Base-by-base conservation (phyloP, 2,113 vertebrate species). In the Pelecanoides urinatrix region DNA sequence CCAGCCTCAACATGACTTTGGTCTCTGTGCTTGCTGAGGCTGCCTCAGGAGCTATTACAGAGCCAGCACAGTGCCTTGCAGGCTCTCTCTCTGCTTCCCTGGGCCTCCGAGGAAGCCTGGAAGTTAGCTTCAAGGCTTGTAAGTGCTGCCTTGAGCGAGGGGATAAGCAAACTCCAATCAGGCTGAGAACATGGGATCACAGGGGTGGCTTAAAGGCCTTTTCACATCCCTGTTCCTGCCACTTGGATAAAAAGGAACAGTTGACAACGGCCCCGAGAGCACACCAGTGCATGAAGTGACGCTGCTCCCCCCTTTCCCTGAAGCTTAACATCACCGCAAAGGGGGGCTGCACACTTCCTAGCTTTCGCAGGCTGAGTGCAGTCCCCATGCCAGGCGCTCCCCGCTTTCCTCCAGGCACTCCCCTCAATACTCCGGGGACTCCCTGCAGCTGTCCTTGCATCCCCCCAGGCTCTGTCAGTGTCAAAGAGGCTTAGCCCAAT, bases 121-220 rank as follows among this genome's bases (percentile, higher is more conserved):
- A n/a, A 87, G 32, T 53, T 42, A 66, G 56, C 85, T 30, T 38
- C 66, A 66, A 61, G 77, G 70, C 61, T 68, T 50, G 5, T 14
- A 65, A 93, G n/a, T 10, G 74, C 65, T 82, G 90, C 88, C 74
- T 74, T 38, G 61, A 95, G 95, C 8, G 1, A 78, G 44, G 59
- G 63, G 53, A 82, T 45, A 67, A 79, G 65, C 85, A 88, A 92
- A 92, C 81, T 88, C 65, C 74, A 72, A 72, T 62, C 58, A 75
- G 42, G 88, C 61, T 85, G 92, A 85, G 58, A 85, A 40, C 56
- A 67, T 1, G 1, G 40, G 23, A 32, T 82, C 78, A 40, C 0
- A 21, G 62, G 52, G 90, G 52, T 90, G 66, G 47, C 68, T 81
- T n/a, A 62, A 59, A 90, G 92, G 81, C 88, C 70, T 72, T 78